A percentile compares a stretch with the other conserved stretches of the same genome.
Evolutionary conservation across 2,113 vertebrate genomes (phyloP).

Genomic region (Gasterosteus nipponicus): DNA sequence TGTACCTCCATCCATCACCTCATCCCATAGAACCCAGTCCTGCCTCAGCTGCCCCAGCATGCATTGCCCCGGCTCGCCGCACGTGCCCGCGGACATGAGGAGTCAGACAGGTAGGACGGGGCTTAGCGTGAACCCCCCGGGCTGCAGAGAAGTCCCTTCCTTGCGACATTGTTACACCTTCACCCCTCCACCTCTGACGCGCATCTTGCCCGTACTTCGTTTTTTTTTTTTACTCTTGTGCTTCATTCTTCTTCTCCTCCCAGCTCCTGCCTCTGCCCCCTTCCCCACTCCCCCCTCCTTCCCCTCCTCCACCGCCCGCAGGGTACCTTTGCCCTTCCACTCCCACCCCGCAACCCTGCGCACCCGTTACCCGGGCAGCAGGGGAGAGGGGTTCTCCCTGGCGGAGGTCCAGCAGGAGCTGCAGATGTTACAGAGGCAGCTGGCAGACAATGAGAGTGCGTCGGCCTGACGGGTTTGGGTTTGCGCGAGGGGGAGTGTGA

Average conservation of each 20-base stretch:
- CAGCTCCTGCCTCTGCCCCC: conserved; percentile 53
- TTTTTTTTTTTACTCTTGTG: neutral
- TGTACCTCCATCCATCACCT: conserved; percentile 71
- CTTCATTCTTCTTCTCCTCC: conserved; percentile 42
- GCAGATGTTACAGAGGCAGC: conserved; percentile 90
- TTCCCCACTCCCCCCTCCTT: conserved; percentile 29
- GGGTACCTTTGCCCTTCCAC: conserved; percentile 66
- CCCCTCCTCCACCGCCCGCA: conserved; percentile 54
- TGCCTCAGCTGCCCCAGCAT: conserved; percentile 76
- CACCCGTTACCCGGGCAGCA: conserved; percentile 72
- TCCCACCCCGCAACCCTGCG: conserved; percentile 45
- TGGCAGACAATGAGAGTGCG: conserved; percentile 86
- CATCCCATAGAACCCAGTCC: conserved; percentile 72
- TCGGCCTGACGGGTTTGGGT: neutral
- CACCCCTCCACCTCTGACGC: neutral
- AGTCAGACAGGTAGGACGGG: conserved; percentile 68
- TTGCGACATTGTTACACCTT: neutral
- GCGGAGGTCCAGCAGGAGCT: conserved; percentile 92
- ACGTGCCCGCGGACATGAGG: conserved; percentile 59
- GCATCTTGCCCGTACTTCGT: neutral
- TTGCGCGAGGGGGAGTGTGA: conserved; percentile 14
- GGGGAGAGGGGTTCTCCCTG: conserved; percentile 82
- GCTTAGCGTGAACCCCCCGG: neutral
- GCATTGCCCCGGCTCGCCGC: conserved; percentile 73
- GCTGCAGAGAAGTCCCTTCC: neutral